Conservation (phyloP, 2,888 invertebrate species). For the Apodemia zela region DNA sequence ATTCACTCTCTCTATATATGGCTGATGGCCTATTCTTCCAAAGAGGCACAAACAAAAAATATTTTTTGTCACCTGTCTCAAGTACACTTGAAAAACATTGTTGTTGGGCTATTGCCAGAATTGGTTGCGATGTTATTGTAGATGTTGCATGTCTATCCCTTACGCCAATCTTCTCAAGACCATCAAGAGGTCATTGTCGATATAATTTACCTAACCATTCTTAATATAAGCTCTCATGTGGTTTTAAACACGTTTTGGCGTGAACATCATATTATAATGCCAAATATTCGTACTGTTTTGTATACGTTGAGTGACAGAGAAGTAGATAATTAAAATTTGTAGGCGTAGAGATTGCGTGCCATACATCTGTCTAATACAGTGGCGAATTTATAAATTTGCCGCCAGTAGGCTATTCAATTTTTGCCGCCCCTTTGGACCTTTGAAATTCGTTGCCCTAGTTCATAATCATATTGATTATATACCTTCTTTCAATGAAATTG, state of each 20-base stretch:
- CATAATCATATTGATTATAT: too few species aligned
- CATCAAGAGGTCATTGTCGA: conserved; percentile 13
- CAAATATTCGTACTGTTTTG: conserved; percentile 8
- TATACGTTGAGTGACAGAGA: neutral
- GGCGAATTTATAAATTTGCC: too few species aligned
- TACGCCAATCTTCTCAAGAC: conserved; percentile 7
- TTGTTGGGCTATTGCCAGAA: conserved; percentile 10
- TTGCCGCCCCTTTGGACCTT: too few species aligned
- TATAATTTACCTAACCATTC: conserved; percentile 2
- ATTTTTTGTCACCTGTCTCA: neutral
- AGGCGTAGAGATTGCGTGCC: too few species aligned
- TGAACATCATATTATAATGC: neutral
- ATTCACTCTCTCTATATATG: too few species aligned
- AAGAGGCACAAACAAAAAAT: neutral
- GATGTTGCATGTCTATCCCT: conserved; percentile 8
- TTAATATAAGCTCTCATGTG: neutral
- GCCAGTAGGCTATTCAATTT: too few species aligned
- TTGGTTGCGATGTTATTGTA: conserved; percentile 9
- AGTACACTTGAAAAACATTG: conserved; percentile 11
- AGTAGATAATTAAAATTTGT: too few species aligned
- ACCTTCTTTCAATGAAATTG: too few species aligned
- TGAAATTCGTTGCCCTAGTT: too few species aligned
- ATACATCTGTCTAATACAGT: too few species aligned
- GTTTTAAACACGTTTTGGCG: conserved; percentile 6
- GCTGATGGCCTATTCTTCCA: too few species aligned